phyloP scores from a whole-genome alignment of 2,113 vertebrate genomes.

The Dasyprocta punctata region DNA sequence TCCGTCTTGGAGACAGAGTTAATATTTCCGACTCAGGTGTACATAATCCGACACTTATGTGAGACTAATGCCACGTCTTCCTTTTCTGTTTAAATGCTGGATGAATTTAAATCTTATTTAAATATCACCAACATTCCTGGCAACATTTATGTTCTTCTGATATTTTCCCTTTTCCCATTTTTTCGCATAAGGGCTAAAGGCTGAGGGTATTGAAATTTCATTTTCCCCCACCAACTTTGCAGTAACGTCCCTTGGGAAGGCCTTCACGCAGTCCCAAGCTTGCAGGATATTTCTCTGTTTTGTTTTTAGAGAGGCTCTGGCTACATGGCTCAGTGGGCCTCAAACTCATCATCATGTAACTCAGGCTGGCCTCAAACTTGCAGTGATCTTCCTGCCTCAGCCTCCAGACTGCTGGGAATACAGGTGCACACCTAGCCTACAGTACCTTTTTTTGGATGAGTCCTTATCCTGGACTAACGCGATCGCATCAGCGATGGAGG shows the following conservation, averaged over 20 bases:
- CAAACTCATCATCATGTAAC: background rate
- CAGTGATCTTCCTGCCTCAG: background rate
- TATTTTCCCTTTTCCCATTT: background rate
- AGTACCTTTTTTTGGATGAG: background rate
- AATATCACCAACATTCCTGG: constrained; percentile 72
- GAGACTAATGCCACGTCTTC: constrained; percentile 79
- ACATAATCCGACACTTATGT: constrained; percentile 47
- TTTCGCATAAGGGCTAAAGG: background rate
- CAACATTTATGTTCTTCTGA: constrained; percentile 76
- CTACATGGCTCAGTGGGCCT: background rate
- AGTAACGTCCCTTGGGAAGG: rapidly evolving
- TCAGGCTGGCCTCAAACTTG: background rate
- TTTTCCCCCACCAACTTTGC: background rate
- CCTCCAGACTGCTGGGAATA: background rate
- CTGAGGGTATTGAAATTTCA: background rate
- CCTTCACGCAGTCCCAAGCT: background rate
- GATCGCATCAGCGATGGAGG: rapidly evolving
- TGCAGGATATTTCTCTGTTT: too few species aligned
- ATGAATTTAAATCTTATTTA: constrained; percentile 80
- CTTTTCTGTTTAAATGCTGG: constrained; percentile 75
- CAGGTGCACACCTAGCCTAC: background rate
- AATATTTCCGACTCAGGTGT: constrained; percentile 62
- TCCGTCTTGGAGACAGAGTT: constrained; percentile 32
- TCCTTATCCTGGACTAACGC: background rate
- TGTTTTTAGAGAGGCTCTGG: background rate